Conservation (phyloP, 2,888 invertebrate genomes). For the Callimorpha dominula region DNA sequence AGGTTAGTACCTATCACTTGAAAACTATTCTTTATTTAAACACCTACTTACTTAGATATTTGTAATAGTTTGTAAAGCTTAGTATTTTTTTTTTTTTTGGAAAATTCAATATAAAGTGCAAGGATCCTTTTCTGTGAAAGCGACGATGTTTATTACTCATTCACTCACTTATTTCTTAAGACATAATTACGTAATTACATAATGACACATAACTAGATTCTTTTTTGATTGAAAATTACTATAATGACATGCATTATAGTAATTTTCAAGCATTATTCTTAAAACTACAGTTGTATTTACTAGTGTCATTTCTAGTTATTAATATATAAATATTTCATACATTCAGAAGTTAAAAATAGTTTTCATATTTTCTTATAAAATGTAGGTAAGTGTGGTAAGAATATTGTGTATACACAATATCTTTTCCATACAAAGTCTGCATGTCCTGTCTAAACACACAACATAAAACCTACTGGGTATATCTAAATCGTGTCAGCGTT, state of each 20-base stretch:
- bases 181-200: too few relatives aligned
- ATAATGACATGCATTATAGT: background rate
- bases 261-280: background rate
- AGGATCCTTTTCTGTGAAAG: too few relatives aligned
- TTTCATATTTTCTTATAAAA: background rate
- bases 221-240: too few relatives aligned
- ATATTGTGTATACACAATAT: background rate
- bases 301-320: background rate
- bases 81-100: too few relatives aligned
- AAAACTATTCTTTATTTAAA: too few relatives aligned
- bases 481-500: background rate
- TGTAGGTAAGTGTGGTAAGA: background rate
- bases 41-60: too few relatives aligned
- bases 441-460: background rate
- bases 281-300: background rate
- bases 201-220: too few relatives aligned
- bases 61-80: too few relatives aligned
- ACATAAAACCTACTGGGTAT: background rate
- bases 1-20: too few relatives aligned
- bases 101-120: too few relatives aligned
- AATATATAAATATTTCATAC: background rate
- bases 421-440: background rate
- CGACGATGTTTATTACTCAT: too few relatives aligned
- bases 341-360: background rate
- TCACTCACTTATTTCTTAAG: background rate